Evolutionary conservation across 2,888 invertebrate species (phyloP), one percentile per base, ranked within the genome.

Genomic region (Metopia argyrocephala): DNA sequence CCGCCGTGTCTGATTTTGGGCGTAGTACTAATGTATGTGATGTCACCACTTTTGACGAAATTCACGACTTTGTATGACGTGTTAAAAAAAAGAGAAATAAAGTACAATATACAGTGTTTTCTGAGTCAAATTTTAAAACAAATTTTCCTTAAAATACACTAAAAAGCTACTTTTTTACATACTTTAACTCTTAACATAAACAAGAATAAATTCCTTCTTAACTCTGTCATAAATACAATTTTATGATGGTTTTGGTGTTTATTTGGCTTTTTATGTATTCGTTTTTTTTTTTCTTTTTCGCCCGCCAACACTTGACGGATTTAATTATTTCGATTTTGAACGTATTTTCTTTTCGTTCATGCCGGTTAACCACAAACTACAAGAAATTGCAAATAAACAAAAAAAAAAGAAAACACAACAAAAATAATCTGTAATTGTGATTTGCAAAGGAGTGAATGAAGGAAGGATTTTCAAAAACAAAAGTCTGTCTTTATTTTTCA

Each of bases 221-320:
- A 0, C 2, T 9, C 75, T 75, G 66, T 18, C 9, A 18, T 6
- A 46, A 46, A 61, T 28, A 68, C 61, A 45, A 52, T 52, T 65
- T 52, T 46, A 15, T 18, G 18, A 46, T 62, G 61, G 57, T 46
- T 54, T 54, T 61, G 46, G 54, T 68, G 28, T 62, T 28, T 62
- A 54, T 68, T 66, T 27, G 18, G 46, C 21, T 54, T 59, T 61
- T 25, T 46, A 15, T 48, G 15, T 5, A 45, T 45, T 21, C 27
- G 2, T 15, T 62, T 48, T 7, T 48, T n/a, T 18, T 27, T 31
- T 27, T 57, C 52, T 76, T 80, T 81, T 83, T 78, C 82, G 81
- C 81, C 83, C 85, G 89, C 88, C 89, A 89, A 89, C 88, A 88
- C 89, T 88, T 88, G 88, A 88, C 88, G 88, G 87, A 88, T 88